Percentiles rank a stretch among this genome's conserved stretches.
Conservation (phyloP, 64 coral and sea anemone species). For the Acropora tenuis region DNA sequence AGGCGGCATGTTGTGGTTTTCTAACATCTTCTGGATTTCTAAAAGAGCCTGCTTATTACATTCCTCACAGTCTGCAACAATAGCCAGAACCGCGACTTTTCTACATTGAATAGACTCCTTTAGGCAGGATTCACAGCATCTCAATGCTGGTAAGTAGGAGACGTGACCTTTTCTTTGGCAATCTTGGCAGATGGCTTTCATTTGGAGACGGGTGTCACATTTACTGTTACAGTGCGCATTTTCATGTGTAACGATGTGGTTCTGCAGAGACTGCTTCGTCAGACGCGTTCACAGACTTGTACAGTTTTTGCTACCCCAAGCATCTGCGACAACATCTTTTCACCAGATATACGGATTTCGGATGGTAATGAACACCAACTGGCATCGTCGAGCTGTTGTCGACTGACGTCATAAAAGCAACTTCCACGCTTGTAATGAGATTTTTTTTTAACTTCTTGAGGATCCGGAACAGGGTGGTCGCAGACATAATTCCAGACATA, state of each 20-base stretch:
- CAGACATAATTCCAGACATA: conserved; percentile 63
- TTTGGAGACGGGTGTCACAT: conserved; percentile 61
- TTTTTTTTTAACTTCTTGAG: conserved; percentile 62
- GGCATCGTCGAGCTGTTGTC: conserved; percentile 72
- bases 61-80: conserved; percentile 52
- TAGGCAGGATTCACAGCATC: conserved; percentile 49
- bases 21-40: conserved; percentile 26
- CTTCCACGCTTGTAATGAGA: conserved; percentile 39
- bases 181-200: conserved; percentile 37
- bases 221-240: conserved; percentile 51
- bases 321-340: conserved; percentile 50
- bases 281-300: conserved; percentile 69
- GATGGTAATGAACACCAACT: conserved; percentile 21
- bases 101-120: conserved; percentile 13
- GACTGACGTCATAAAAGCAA: conserved; percentile 59
- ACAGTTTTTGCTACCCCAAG: conserved; percentile 64
- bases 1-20: neutral
- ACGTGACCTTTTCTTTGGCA: conserved; percentile 26
- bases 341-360: conserved; percentile 59
- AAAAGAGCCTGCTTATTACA: conserved; percentile 45
- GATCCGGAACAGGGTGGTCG: conserved; percentile 62
- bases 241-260: conserved; percentile 62
- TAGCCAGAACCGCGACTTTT: conserved; percentile 50
- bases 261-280: conserved; percentile 34
- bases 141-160: conserved; percentile 43